Percentiles rank a stretch among this genome's conserved stretches.
phyloP scores from a whole-genome alignment of 2,888 invertebrate genomes.

The Protonemura montana region DNA sequence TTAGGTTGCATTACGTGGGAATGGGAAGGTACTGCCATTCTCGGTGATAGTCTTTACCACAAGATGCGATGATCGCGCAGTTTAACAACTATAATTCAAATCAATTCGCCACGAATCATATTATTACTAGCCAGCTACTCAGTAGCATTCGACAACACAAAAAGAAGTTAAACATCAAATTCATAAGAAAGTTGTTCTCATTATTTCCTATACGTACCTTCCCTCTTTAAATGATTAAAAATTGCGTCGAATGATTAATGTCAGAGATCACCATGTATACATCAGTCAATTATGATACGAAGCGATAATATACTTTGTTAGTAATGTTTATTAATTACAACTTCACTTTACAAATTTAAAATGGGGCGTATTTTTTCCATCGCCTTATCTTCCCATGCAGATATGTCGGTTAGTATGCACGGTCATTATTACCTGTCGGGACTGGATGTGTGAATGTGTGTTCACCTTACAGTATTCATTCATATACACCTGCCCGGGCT shows the following conservation, averaged over 20 bases:
- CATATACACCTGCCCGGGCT: background rate
- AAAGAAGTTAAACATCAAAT: background rate
- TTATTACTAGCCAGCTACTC: background rate
- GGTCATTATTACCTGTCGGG: conserved; percentile 7
- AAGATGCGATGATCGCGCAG: background rate
- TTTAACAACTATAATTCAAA: background rate
- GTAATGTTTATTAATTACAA: conserved; percentile 24
- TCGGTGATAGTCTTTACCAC: background rate
- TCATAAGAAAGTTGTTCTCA: conserved; percentile 3
- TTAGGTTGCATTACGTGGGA: background rate
- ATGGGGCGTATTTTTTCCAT: conserved; percentile 23
- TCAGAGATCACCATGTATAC: conserved; percentile 14
- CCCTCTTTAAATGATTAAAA: background rate
- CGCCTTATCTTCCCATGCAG: conserved; percentile 5
- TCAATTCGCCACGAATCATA: background rate
- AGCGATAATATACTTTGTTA: conserved; percentile 9
- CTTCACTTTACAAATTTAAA: conserved; percentile 4
- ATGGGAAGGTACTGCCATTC: background rate
- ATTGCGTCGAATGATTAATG: conserved; percentile 22
- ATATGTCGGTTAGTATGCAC: background rate
- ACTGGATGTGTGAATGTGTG: background rate
- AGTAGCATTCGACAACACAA: background rate
- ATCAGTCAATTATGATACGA: conserved; percentile 13
- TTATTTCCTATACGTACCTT: background rate
- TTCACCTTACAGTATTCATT: background rate